Percentiles rank a stretch among this genome's conserved stretches.
Evolutionary conservation across 1,140 invertebrate species (phyloP).

Genomic region (Anthonomus grandis): DNA sequence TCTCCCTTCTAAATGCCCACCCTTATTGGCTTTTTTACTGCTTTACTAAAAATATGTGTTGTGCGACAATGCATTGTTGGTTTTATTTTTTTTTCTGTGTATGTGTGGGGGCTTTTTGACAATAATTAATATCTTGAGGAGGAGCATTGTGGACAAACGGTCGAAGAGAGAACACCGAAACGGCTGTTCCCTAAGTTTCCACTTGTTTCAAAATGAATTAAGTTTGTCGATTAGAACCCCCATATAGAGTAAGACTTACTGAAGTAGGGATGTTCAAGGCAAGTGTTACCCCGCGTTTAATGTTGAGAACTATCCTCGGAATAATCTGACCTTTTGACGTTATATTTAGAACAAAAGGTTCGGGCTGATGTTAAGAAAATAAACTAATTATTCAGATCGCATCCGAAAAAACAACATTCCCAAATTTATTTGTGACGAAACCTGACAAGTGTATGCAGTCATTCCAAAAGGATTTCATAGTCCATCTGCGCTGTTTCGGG

Average conservation of each 20-base stretch:
- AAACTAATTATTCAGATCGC: too few species aligned
- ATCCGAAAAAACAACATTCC: too few species aligned
- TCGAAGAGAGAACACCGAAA: slow-evolving; percentile 13
- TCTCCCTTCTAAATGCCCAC: slow-evolving; percentile 23
- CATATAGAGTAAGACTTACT: slow-evolving; percentile 35
- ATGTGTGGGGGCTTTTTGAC: too few species aligned
- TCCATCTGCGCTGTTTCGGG: slow-evolving; percentile 25
- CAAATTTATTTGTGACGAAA: too few species aligned
- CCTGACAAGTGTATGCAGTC: slow-evolving; percentile 25
- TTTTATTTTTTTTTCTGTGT: too few species aligned
- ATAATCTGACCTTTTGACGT: too few species aligned
- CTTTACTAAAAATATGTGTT: slow-evolving; percentile 3
- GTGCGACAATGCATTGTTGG: slow-evolving; percentile 1
- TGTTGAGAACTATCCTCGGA: neutral
- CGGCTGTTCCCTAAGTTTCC: slow-evolving; percentile 24
- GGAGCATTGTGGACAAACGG: slow-evolving; percentile 14
- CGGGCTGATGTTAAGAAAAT: too few species aligned
- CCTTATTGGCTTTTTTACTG: slow-evolving; percentile 24
- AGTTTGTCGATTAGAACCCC: slow-evolving; percentile 44
- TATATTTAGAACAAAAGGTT: too few species aligned
- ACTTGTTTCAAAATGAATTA: slow-evolving; percentile 43
- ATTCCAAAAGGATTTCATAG: slow-evolving; percentile 20
- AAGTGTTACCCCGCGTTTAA: slow-evolving; percentile 26
- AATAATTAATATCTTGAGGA: too few species aligned
- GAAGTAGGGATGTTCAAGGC: slow-evolving; percentile 20